phyloP scores from a whole-genome alignment of 2,113 vertebrate genomes.

The Amblyornis subalaris region DNA sequence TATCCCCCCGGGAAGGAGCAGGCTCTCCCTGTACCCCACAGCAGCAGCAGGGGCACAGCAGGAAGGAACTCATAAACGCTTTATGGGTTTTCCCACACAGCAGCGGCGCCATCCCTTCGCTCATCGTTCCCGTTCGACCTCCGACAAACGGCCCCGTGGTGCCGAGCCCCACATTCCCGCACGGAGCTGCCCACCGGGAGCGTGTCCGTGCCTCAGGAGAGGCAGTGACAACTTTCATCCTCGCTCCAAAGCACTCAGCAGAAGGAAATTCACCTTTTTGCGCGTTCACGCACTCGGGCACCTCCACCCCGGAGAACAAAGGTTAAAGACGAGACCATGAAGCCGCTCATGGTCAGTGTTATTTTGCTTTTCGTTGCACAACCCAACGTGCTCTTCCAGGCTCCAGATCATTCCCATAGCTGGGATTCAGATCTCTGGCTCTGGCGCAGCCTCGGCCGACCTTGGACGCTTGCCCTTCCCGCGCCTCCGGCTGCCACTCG shows the following conservation, averaged over 20 bases:
- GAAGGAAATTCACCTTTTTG: not conserved
- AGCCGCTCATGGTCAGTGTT: rapidly evolving
- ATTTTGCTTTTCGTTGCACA: not conserved
- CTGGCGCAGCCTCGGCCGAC: not conserved
- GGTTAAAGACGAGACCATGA: not conserved
- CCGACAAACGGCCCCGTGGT: rapidly evolving
- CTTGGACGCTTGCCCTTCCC: not conserved
- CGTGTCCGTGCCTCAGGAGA: rapidly evolving
- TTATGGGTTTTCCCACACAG: rapidly evolving
- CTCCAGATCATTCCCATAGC: not conserved
- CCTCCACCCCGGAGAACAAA: not conserved
- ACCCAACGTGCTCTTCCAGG: not conserved
- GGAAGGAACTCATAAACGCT: not conserved
- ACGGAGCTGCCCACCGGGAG: not conserved
- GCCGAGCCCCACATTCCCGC: rapidly evolving
- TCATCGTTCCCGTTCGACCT: rapidly evolving
- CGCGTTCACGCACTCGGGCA: rapidly evolving
- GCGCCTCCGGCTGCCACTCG: not conserved
- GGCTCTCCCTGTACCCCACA: not conserved
- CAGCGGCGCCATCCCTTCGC: rapidly evolving
- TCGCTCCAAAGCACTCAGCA: rapidly evolving
- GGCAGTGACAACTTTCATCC: not conserved
- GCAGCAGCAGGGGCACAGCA: not conserved
- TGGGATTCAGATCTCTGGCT: not conserved
- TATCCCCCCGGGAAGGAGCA: not conserved